These are phyloP conservation scores for Spisula subtruncata DNA, from an alignment of 2,888 invertebrate species.

Conservation along the genomic window DNA sequence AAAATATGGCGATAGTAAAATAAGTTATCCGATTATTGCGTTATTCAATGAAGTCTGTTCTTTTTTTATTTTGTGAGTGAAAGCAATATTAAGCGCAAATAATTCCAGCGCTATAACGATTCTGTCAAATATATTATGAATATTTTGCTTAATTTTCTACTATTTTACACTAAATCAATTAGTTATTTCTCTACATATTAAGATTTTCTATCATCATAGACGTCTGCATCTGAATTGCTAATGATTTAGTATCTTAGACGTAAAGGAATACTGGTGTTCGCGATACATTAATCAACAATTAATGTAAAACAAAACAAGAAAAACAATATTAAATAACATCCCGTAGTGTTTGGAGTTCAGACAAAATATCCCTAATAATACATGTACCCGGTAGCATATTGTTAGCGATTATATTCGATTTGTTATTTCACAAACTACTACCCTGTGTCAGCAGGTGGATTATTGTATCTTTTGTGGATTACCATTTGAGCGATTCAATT, in stretches of 20 bases:
- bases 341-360: background rate
- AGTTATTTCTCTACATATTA: background rate
- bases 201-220: conserved; percentile 8
- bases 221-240: background rate
- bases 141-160: conserved; percentile 23
- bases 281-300: background rate
- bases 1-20: conserved; percentile 7
- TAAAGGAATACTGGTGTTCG: background rate
- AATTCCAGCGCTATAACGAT: background rate
- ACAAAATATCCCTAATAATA: no score
- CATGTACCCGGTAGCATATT: no score
- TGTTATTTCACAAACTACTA: no score
- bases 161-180: conserved; percentile 10
- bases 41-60: background rate
- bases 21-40: background rate
- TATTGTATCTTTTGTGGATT: no score
- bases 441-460: no score
- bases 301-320: background rate
- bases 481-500: no score
- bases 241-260: background rate
- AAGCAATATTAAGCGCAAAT: background rate
- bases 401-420: no score
- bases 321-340: background rate
- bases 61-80: background rate
- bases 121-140: conserved; percentile 10